Evolutionary conservation across 1,140 invertebrate species (phyloP), one percentile per base, ranked within the genome.

Genomic region (Drosophila nebulosa): DNA sequence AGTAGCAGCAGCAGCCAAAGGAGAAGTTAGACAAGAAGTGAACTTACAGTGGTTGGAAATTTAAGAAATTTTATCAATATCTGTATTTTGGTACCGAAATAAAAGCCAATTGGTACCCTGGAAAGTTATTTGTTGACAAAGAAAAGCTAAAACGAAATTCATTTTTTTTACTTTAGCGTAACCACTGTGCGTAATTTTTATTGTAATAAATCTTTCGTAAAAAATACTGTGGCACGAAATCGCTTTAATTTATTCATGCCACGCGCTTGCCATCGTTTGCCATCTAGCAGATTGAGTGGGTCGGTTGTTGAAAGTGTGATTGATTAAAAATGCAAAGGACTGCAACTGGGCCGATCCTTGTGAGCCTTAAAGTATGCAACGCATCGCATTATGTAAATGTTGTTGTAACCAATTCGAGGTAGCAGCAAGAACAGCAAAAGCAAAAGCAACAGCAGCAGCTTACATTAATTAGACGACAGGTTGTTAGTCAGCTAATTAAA

Each of bases 201-300:
- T 69, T 83, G 68, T 85, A 85, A 79, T 85, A 85, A 85, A 85
- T 74, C 80, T 65, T 72, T 55, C 21, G 42, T 30, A 74, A 79
- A 85, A 79, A 79, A 14, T 55, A 55, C 26, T 85, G 65, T 77
- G 61, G 67, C 73, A 73, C 51, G 65, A 86, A 86, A 86, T 80
- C 69, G 78, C 55, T 78, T 74, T 81, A 81, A 85, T 85, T 80
- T 85, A 85, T 85, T 80, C 81, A 86, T 78, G 69, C 81, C 78
- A 78, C 81, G 80, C 77, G 80, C 80, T 39, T 57, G 69, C 24
- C 18, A 32, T 10, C 39, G 32, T 64, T 50, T n/a, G 36, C 51
- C 51, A 65, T 64, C 52, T 55, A 21, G 59, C 59, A 24, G 56
- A 59, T 58, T 74, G 68, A 46, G 59, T 14, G 36, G 35, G 53